Evolutionary conservation across 2,888 invertebrate species (phyloP).

Genomic region (Neocrepidodera transversa): DNA sequence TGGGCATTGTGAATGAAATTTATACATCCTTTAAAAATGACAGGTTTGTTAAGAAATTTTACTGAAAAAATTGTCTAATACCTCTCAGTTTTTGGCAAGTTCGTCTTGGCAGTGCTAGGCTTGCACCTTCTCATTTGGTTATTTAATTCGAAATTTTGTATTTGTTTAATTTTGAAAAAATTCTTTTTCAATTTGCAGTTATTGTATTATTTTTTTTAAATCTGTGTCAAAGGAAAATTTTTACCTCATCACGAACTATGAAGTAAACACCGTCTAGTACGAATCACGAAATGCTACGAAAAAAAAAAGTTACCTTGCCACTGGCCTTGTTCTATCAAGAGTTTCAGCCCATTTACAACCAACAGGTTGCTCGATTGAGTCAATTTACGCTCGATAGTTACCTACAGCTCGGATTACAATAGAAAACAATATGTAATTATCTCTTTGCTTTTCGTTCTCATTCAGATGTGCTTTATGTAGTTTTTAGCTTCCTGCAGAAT

Average conservation of each 20-base stretch:
- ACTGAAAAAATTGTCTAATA: no score
- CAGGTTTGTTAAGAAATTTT: not conserved
- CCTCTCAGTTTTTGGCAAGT: no score
- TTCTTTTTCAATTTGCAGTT: no score
- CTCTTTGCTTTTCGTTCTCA: not conserved
- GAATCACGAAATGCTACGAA: constrained; percentile 10
- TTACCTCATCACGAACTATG: not conserved
- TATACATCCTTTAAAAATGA: not conserved
- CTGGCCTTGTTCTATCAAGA: constrained; percentile 27
- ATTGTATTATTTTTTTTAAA: no score
- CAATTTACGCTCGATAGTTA: constrained; percentile 45
- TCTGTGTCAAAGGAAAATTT: not conserved
- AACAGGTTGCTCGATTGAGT: constrained; percentile 46
- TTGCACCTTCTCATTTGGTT: no score
- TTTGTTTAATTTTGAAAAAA: no score
- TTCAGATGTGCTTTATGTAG: not conserved
- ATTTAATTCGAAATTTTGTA: no score
- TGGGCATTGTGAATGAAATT: constrained; percentile 2
- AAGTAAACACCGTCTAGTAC: not conserved
- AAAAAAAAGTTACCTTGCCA: constrained; percentile 21
- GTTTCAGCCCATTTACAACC: constrained; percentile 13
- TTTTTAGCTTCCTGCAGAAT: not conserved
- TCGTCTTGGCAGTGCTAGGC: no score
- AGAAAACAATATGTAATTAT: constrained; percentile 33
- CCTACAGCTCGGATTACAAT: constrained; percentile 38